These are phyloP conservation scores for Drosophila sordidula DNA, from an alignment of 2,888 invertebrate species.

Conservation along the genomic window DNA sequence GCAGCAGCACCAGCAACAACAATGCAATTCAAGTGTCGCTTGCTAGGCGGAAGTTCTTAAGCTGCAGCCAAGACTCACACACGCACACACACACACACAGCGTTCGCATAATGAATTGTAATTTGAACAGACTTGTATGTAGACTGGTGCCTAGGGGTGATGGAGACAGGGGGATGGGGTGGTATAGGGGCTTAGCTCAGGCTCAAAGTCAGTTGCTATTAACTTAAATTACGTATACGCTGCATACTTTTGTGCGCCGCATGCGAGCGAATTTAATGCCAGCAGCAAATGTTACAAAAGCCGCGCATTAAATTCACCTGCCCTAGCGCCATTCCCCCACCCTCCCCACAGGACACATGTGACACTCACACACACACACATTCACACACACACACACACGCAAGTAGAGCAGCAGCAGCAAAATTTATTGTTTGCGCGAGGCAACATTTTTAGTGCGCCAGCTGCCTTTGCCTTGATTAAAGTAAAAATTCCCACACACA, in stretches of 20 bases:
- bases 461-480: slow-evolving; percentile 71
- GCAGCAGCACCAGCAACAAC: slow-evolving; percentile 38
- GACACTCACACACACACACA: slow-evolving; percentile 21
- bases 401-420: slow-evolving; percentile 20
- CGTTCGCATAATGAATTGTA: slow-evolving; percentile 74
- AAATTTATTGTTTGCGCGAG: slow-evolving; percentile 68
- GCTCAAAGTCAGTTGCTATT: slow-evolving; percentile 64
- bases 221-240: slow-evolving; percentile 68
- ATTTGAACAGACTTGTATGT: slow-evolving; percentile 64
- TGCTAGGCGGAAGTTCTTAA: slow-evolving; percentile 57
- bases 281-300: slow-evolving; percentile 52
- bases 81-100: slow-evolving; percentile 19
- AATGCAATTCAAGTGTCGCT: slow-evolving; percentile 63
- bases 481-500: slow-evolving; percentile 47
- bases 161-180: neutral
- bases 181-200: neutral
- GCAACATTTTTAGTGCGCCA: slow-evolving; percentile 61
- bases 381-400: slow-evolving; percentile 2
- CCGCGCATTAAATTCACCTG: slow-evolving; percentile 57
- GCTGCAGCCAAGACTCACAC: slow-evolving; percentile 32
- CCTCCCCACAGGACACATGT: neutral
- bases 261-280: slow-evolving; percentile 51
- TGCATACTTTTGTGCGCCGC: slow-evolving; percentile 70
- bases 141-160: neutral
- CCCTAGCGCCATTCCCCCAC: neutral